phyloP scores from a whole-genome alignment of 2,888 invertebrate genomes.

The Lepidochrysops patricia region DNA sequence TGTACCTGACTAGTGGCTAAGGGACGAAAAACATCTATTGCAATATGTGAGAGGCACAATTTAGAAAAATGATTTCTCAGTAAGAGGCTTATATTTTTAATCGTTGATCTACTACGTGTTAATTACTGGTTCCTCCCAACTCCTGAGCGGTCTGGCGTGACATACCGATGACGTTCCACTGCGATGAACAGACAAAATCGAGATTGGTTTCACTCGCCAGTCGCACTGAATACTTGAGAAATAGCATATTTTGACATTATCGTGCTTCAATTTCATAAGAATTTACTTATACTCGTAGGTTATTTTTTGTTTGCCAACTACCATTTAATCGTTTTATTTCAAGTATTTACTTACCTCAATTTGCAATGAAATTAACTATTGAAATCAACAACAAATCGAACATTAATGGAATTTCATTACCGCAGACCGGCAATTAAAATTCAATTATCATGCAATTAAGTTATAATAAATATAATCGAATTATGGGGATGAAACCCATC shows the following conservation, averaged over 20 bases:
- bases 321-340: too few relatives aligned
- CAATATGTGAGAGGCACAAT: too few relatives aligned
- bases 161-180: slow-evolving; percentile 1
- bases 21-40: too few relatives aligned
- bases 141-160: background rate
- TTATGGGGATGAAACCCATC: background rate
- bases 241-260: too few relatives aligned
- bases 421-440: background rate
- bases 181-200: background rate
- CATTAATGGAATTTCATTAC: background rate
- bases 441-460: slow-evolving; percentile 1
- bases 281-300: too few relatives aligned
- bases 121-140: background rate
- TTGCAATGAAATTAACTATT: background rate
- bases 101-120: background rate
- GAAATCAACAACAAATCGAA: background rate
- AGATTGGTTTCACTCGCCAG: background rate
- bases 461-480: background rate
- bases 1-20: too few relatives aligned
- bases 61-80: background rate
- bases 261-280: too few relatives aligned
- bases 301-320: too few relatives aligned
- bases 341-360: background rate
- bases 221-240: background rate
- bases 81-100: background rate